Evolutionary conservation across 2,113 vertebrate species (phyloP), one percentile per base, ranked within the genome.

Genomic region (Eurystomus gularis): DNA sequence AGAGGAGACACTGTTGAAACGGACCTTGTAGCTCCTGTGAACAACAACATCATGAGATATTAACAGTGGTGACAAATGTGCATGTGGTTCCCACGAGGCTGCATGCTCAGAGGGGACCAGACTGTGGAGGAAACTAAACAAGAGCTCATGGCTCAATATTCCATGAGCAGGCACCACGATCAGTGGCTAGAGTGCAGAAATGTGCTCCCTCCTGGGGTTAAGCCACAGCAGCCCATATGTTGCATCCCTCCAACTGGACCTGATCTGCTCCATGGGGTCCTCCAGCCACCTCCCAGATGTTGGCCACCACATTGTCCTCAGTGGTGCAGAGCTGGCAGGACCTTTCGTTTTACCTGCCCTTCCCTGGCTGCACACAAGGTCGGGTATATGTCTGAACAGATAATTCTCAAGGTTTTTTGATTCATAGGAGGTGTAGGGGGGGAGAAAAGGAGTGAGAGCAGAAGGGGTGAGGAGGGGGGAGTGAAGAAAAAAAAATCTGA

Each of bases 1-100:
- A 4, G 99, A 99, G 66, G 99, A 99, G 93, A 99, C 99, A 0
- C 99, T 99, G 94, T 99, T 99, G 98, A 99, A 99, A 8, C 99
- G 99, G 10, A 99, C 98, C 96, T 99, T 99, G 98, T 99, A 99
- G 97, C 99, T 99, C 98, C 99, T 99, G 97, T 3, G 82, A 58
- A 80, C 57, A 87, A 11, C 8, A 57, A 77, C 13, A 37, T 25
- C 52, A 33, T 0, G 10, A 5, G 8, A 29, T 39, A 5, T 54
- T 5, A 72, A 82, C 24, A 5, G 9, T 0, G 42, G 6, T 10
- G 28, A 7, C 51, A 51, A 13, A 24, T 1, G 10, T 1, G 5
- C 0, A 0, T 0, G 13, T 4, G 48, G 14, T 4, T 37, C 24
- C 7, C 35, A 12, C 20, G 0, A 0, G n/a, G 16, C n/a, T 26